Base-by-base conservation (phyloP, 1,140 invertebrate genomes). In the Drosophila nikananu region DNA sequence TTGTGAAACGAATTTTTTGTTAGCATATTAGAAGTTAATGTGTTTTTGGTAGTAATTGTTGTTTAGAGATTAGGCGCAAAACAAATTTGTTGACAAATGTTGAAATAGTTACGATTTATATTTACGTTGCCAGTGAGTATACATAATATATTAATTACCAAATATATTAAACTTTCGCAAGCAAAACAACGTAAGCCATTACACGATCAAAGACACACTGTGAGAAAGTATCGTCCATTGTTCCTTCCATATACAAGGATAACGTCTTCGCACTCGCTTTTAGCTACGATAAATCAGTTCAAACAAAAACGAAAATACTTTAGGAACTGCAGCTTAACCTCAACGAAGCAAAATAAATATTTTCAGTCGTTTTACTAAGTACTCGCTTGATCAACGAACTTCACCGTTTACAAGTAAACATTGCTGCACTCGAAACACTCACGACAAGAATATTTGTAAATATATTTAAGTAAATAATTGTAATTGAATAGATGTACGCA, bases 161-260 rank as follows among this genome's bases (percentile, higher is more conserved):
- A 42, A 62, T 37, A 32, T 64, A 44, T 30, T 41, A 62, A 44
- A 52, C 19, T 57, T 27, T 63, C 60, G 80, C 41, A 70, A 27
- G 46, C 54, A 42, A 48, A 66, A 13, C 54, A 61, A 75, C 44
- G 67, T 49, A 57, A 55, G 41, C 46, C 67, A 42, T 55, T 39
- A 77, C n/a, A 86, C 74, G 77, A 76, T 79, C 74, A 77, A 67
- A 72, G 42, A 73, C 57, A 21, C 62, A 86, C 77, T 81, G 83
- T 83, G 80, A 82, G 71, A 73, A 71, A 65, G 78, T 79, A 76
- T 91, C 86, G 86, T 91, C 86, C 86, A 91, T 91, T 83, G 82
- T 91, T 91, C 86, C 86, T 91, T 91, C 86, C 86, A 87, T 78
- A 79, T 41, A 71, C 71, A 77, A 79, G 76, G 65, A 66, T 46